Base-by-base conservation (phyloP, 2,113 vertebrate species). In the Cervus canadensis region DNA sequence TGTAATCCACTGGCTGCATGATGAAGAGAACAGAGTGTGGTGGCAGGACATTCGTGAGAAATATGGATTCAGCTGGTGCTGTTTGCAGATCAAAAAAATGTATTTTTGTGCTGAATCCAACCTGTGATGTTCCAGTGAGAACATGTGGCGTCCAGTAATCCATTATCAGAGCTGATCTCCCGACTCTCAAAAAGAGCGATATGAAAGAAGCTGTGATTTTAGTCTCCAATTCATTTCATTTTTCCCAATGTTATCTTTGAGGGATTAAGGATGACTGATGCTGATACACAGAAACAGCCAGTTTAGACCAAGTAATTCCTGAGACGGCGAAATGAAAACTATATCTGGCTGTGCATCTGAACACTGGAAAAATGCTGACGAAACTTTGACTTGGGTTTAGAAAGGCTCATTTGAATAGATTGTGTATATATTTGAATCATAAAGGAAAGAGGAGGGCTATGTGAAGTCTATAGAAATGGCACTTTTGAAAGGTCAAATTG, bases 221-320 rank as follows among this genome's bases (percentile, higher is more conserved):
- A 57, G 64, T 50, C 67, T 79, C n/a, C 19, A 30, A 95, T 96
- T 97, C 96, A 89, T 95, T 97, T 94, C 33, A 30, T 93, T 95
- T 91, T 91, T 88, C 40, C 57, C 83, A 91, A 23, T 89, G 96
- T 94, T 98, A 94, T 94, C 95, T 97, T 87, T 54, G 30, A 56
- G 64, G 89, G 93, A 97, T 97, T 97, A 97, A 95, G 67, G 78
- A 71, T 95, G 88, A 93, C 93, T 93, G 88, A 95, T 94, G 78
- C 48, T 30, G 78, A 96, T 84, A 94, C 83, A 84, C 52, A 50
- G 67, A 89, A 93, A 96, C 64, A 76, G 54, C 67, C 23, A 50
- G 67, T 91, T 91, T 86, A 95, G 33, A 94, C 56, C 96, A 95
- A 91, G 60, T 74, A 71, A 87, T 97, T 94, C 89, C 91, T 89